Base-by-base conservation (phyloP, 2,888 invertebrate genomes). In the Drosophila merina region DNA sequence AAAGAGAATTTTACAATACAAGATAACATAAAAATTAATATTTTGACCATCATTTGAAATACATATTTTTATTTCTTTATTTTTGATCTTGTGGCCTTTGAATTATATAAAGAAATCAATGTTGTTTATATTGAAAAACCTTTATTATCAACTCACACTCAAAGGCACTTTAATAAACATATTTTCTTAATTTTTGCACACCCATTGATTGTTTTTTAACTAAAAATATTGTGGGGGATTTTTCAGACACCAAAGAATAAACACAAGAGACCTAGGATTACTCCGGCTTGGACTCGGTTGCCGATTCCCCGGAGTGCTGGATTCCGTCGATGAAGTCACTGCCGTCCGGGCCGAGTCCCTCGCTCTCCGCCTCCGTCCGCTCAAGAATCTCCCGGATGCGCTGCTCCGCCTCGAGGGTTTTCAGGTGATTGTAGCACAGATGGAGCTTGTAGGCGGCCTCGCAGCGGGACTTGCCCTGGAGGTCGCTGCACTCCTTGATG, bases 381-480 rank as follows among this genome's bases (percentile, higher is more conserved):
- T 82, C 82, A 0, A 89, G 57, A 0, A 82, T 59, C 10, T 88
- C 77, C 0, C 74, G 55, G 5, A 89, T 66, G 0, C 76, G 75
- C 38, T 78, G 82, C 64, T 88, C 88, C 1, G 79, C 73, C 47
- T 88, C 89, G 9, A 89, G 14, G 6, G 74, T 74, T 50, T 82
- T 89, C 1, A 88, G 62, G 52, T 79, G 77, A 57, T 76, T 76
- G 45, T 78, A 88, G 64, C 88, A 88, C 12, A 89, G 33, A 25
- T 88, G 89, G 55, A 89, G 28, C 51, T 83, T 88, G 31, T 82
- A 89, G 48, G 84, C 77, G 1, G 86, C 79, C 55, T 88, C 89
- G 47, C 88, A 88, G 12, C 76, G 84, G 28, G 86, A 84, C 2
- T 57, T 75, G 49, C 79, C 79, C 26, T 75, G 67, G 36, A 89